These are phyloP conservation scores for Hydropotes inermis DNA, from an alignment of 2,113 vertebrate genomes.

Conservation along the genomic window DNA sequence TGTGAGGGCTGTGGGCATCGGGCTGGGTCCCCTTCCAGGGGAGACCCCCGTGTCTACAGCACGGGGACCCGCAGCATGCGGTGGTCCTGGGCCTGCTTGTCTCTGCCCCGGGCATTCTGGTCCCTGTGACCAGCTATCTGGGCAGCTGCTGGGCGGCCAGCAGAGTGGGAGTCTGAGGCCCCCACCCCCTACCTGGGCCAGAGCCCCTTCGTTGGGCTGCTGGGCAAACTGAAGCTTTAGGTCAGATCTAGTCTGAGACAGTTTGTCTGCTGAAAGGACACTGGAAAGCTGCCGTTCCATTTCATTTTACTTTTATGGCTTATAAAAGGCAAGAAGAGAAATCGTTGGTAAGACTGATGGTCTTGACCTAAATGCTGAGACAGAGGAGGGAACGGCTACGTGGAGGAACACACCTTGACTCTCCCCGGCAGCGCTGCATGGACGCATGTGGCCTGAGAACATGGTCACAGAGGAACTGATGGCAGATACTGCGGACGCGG, in stretches of 20 bases:
- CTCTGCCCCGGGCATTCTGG: background rate
- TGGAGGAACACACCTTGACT: background rate
- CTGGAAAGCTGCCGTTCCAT: background rate
- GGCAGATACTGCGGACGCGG: rapidly evolving
- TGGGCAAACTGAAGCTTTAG: background rate
- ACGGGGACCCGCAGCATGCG: rapidly evolving
- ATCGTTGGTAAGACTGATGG: background rate
- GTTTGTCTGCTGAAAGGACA: background rate
- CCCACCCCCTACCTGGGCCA: background rate
- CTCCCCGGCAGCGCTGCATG: rapidly evolving
- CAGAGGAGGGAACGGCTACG: background rate
- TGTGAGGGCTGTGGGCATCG: background rate
- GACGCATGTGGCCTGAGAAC: no score
- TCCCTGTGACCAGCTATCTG: background rate
- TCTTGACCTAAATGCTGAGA: background rate
- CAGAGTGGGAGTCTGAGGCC: background rate
- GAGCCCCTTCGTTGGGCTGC: background rate
- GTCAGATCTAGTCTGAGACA: background rate
- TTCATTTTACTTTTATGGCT: background rate
- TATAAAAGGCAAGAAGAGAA: background rate
- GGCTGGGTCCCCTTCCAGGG: background rate
- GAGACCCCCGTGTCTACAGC: background rate
- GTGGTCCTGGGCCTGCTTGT: background rate
- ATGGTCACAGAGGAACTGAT: rapidly evolving
- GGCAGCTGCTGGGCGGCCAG: background rate